Base-by-base conservation (phyloP, 2,113 vertebrate species). In the Synchiropus splendidus region DNA sequence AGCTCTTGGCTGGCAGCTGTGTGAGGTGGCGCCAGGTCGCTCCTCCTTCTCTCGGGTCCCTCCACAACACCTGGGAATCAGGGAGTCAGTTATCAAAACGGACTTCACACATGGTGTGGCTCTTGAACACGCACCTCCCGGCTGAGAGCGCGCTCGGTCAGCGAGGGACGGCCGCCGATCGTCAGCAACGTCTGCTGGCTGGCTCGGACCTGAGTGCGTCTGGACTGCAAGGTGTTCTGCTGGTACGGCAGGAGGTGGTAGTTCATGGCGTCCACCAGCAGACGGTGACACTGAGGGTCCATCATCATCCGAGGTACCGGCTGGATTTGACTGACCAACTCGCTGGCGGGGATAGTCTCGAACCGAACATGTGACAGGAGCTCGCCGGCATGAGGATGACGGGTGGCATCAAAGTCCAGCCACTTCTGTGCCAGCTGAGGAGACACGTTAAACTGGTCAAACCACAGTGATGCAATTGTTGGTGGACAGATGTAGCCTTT, bases 201-300 rank as follows among this genome's bases (percentile, higher is more conserved):
- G 12, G 75, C 86, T 2, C 85, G 77, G 41, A 89, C 81, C 51
- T 81, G 81, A 0, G 87, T 87, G 57, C 87, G 86, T 1, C 58
- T 54, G 31, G 87, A 89, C 76, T 89, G 89, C 47, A 89, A 77
- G 5, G 62, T 66, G 60, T 89, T 91, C 59, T 91, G 88, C 75
- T 89, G 87, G 68, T 86, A 74, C 6, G 87, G 89, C 45, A 91
- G 84, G 43, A 91, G 78, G 79, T 91, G 89, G 78, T 91, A 89
- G 78, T 89, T 91, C 88, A 91, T 89, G 39, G 88, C 89, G n/a
- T 89, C 86, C 48, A 90, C 87, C 9, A 91, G 79, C 54, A 90
- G 75, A 42, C 75, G 82, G 77, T 90, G 89, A 45, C 89, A 91
- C 42, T 81, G 84, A 0, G 87, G 78, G 33, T 91, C 87, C 60